Conservation (phyloP, 1,140 invertebrate species). For the Papilio polytes region DNA sequence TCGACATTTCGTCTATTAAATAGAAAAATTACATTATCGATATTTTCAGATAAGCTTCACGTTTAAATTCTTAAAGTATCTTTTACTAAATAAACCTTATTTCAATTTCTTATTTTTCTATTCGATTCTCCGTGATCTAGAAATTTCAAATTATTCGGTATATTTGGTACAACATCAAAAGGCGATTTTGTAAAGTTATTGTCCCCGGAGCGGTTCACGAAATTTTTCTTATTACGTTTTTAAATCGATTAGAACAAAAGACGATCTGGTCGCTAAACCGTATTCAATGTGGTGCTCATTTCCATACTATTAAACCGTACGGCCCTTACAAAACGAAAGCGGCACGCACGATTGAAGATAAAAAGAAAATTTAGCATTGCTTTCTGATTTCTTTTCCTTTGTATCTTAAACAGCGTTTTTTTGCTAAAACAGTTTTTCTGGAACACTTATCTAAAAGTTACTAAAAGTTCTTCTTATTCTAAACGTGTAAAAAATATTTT, state of each 20-base stretch:
- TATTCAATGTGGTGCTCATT: conserved; percentile 57
- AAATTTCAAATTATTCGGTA: not conserved
- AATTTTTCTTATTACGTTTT: conserved; percentile 57
- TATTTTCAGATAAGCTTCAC: too few species aligned
- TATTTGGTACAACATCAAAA: not conserved
- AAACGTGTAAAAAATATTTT: not conserved
- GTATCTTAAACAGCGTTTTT: conserved; percentile 29
- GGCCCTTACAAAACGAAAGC: conserved; percentile 45
- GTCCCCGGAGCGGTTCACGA: conserved; percentile 14
- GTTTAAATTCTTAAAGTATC: too few species aligned
- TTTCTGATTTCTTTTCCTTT: conserved; percentile 32
- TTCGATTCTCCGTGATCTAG: not conserved
- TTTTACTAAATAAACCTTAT: too few species aligned
- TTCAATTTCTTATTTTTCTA: too few species aligned
- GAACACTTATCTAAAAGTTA: not conserved
- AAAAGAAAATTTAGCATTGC: conserved; percentile 48
- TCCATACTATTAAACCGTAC: conserved; percentile 62
- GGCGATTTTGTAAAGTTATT: not conserved
- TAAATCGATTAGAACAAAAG: conserved; percentile 63
- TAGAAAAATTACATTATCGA: too few species aligned
- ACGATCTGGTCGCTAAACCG: conserved; percentile 45
- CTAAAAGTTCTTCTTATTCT: not conserved
- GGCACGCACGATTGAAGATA: conserved; percentile 44
- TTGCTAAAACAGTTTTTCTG: not conserved
- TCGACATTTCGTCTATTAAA: too few species aligned